phyloP scores from a whole-genome alignment of 64 coral and sea anemone species.

The Pocillopora verrucosa region DNA sequence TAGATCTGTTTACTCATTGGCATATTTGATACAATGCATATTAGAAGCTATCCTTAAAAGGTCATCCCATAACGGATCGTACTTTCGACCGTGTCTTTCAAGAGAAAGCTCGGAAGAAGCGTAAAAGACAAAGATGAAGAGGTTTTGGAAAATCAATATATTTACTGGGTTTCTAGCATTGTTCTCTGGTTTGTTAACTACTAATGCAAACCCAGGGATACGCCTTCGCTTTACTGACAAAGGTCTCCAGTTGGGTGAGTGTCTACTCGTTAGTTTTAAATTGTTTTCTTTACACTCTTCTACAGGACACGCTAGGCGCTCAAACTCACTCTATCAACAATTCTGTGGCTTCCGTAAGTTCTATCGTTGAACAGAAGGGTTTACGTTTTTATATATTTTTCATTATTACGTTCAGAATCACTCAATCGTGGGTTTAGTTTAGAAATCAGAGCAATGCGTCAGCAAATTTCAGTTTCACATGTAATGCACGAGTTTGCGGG shows the following conservation, averaged over 20 bases:
- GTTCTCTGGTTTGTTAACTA: neutral
- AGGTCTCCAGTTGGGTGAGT: slow-evolving; percentile 54
- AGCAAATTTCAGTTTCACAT: neutral
- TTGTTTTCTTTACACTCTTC: too few species aligned
- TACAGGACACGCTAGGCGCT: too few species aligned
- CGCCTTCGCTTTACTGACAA: slow-evolving; percentile 62
- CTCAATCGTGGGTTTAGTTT: neutral
- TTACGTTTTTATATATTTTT: neutral
- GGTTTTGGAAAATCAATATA: neutral
- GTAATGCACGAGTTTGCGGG: too few species aligned
- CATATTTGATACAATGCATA: neutral
- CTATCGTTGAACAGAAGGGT: too few species aligned
- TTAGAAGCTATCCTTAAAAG: neutral
- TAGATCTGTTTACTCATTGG: slow-evolving; percentile 5
- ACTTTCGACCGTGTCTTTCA: neutral
- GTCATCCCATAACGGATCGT: neutral
- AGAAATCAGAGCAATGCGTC: neutral
- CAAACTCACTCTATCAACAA: too few species aligned
- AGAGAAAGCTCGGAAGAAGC: neutral
- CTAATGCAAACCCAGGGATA: slow-evolving; percentile 45
- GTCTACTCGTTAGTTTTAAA: neutral
- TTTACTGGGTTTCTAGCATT: neutral
- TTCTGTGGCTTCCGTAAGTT: too few species aligned
- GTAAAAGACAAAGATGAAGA: neutral
- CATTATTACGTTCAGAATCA: neutral